These are phyloP conservation scores for Drosophila pallidifrons DNA, from an alignment of 1,140 invertebrate species.

Conservation along the genomic window DNA sequence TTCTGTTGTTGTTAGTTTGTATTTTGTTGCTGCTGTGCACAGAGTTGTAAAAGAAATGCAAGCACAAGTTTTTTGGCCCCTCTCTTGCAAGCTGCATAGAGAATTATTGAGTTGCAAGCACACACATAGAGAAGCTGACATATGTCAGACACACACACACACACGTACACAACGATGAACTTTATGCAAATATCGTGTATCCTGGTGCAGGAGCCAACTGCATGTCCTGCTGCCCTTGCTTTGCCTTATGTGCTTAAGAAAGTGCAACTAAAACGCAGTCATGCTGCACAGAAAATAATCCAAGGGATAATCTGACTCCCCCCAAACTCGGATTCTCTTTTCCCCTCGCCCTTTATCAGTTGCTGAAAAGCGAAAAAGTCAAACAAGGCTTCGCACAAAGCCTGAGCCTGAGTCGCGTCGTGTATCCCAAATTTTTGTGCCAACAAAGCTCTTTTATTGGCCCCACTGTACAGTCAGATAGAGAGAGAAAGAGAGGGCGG, in stretches of 20 bases:
- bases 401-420: background rate
- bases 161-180: slow-evolving; percentile 21
- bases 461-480: background rate
- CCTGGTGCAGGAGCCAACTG: slow-evolving; percentile 1
- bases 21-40: slow-evolving; percentile 6
- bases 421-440: slow-evolving; percentile 63
- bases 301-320: slow-evolving; percentile 58
- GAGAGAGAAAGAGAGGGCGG: background rate
- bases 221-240: background rate
- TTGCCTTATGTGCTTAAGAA: slow-evolving; percentile 44
- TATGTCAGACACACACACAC: background rate
- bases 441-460: slow-evolving; percentile 73
- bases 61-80: slow-evolving; percentile 10
- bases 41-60: slow-evolving; percentile 34
- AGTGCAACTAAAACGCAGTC: slow-evolving; percentile 76
- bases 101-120: slow-evolving; percentile 23
- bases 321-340: background rate
- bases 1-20: background rate
- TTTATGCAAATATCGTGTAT: slow-evolving; percentile 52
- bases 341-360: background rate
- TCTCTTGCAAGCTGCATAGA: background rate
- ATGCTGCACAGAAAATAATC: slow-evolving; percentile 75
- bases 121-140: background rate
- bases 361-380: slow-evolving; percentile 22
- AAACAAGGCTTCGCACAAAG: slow-evolving; percentile 57